Evolutionary conservation across 1,140 invertebrate species (phyloP), one percentile per base, ranked within the genome.

Genomic region (Leptopilina clavipes): DNA sequence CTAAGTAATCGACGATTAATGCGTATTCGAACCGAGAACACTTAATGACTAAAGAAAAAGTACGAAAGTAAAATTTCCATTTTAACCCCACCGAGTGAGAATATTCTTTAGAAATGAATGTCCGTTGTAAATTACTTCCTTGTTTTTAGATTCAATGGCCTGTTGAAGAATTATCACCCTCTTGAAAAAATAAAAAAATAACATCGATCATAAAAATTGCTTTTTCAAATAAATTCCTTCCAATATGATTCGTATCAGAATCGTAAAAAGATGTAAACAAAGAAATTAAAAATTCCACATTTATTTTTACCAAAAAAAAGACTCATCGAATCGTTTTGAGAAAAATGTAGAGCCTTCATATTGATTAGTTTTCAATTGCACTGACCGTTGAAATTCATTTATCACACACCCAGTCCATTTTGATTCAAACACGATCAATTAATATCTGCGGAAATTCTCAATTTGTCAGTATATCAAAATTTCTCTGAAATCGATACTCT

Each of bases 371-470:
- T 44, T 12, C 43, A 25, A 22, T 59, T 59, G 54, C 54, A 22
- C 54, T 59, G 54, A 59, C 19, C 54, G 9, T 9, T 56, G 7
- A n/a, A 56, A 22, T 56, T 8, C 18, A 56, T 56, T 56, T 18
- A 8, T 56, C 54, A 59, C 8, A 19, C 8, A 54, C 7, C 1
- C 74, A 70, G 52, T 73, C 75, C 25, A n/a, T 31, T 31, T 31
- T 31, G 25, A 5, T 31, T 31, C 25, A 31, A n/a, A 43, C 37
- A 75, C 72, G 44, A 40, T 72, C 76, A 75, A 83, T 83, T 85
- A 84, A 82, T 83, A 82, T 83, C n/a, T 75, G 76, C 71, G 75
- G 78, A 82, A 84, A 72, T 82, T 83, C 73, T 81, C 76, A 71
- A 82, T 77, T 79, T 78, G 73, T 45, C 43, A 73, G 52, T 59